Conservation (phyloP, 1,140 invertebrate genomes). For the Drosophila subpulchrella region DNA sequence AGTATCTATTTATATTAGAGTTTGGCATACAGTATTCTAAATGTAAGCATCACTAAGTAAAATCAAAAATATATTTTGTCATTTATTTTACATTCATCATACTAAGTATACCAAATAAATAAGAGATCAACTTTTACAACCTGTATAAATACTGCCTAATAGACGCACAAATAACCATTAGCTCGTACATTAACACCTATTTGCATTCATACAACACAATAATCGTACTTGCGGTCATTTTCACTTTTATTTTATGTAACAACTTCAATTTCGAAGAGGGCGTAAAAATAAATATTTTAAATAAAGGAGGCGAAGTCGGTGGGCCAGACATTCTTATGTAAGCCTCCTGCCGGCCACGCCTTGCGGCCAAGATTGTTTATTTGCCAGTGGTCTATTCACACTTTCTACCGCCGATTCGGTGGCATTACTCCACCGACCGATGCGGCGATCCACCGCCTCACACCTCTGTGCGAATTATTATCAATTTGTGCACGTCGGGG, state of each 20-base stretch:
- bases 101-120: not conserved
- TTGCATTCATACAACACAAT: conserved; percentile 17
- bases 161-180: conserved; percentile 6
- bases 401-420: conserved; percentile 59
- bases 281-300: not conserved
- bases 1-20: no score
- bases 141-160: conserved; percentile 1
- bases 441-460: conserved; percentile 30
- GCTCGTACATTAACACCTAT: conserved; percentile 34
- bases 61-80: no score
- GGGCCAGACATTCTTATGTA: conserved; percentile 43
- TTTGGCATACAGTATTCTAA: no score
- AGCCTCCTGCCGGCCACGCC: conserved; percentile 39
- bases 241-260: conserved; percentile 40
- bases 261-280: conserved; percentile 5
- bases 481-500: conserved; percentile 78
- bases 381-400: conserved; percentile 34
- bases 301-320: conserved; percentile 13
- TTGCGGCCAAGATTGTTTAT: not conserved
- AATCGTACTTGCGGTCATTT: conserved; percentile 12
- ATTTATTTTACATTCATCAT: not conserved
- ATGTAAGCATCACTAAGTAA: no score
- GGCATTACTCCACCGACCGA: conserved; percentile 21
- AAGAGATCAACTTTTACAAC: conserved; percentile 1
- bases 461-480: conserved; percentile 69